Percentiles rank a stretch among this genome's conserved stretches.
Conservation (phyloP, 2,797 vertebrate species). For the Tokudaia muenninki region DNA sequence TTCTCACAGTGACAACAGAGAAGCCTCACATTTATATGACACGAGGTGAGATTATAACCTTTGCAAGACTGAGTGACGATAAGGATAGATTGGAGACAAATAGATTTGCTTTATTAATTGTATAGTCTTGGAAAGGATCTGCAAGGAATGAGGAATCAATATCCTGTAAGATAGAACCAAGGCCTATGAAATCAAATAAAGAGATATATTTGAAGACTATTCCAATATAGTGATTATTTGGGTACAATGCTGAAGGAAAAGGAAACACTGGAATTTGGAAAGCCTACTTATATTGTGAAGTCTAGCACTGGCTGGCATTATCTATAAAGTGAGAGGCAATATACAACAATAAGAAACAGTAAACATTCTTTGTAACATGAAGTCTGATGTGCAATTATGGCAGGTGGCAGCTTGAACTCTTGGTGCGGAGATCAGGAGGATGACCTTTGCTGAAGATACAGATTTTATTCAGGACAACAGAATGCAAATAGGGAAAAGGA, state of each 20-base stretch:
- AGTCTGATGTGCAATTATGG: not conserved
- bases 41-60: accelerated
- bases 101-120: not conserved
- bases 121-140: not conserved
- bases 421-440: not conserved
- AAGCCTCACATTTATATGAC: not conserved
- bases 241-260: not conserved
- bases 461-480: not conserved
- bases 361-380: not conserved
- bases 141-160: not conserved
- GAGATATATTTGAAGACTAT: not conserved
- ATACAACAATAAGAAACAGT: not conserved
- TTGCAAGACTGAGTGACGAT: not conserved
- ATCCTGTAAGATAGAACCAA: not conserved
- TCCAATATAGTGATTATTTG: not conserved
- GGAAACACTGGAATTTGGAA: not conserved
- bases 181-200: not conserved
- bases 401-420: not conserved
- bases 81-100: not conserved
- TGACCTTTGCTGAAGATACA: not conserved
- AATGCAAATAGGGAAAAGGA: not conserved
- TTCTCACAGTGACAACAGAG: not conserved
- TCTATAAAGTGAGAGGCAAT: not conserved
- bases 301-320: not conserved
- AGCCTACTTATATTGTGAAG: not conserved